phyloP scores from a whole-genome alignment of 2,888 invertebrate genomes.

The Phyto melanocephala region DNA sequence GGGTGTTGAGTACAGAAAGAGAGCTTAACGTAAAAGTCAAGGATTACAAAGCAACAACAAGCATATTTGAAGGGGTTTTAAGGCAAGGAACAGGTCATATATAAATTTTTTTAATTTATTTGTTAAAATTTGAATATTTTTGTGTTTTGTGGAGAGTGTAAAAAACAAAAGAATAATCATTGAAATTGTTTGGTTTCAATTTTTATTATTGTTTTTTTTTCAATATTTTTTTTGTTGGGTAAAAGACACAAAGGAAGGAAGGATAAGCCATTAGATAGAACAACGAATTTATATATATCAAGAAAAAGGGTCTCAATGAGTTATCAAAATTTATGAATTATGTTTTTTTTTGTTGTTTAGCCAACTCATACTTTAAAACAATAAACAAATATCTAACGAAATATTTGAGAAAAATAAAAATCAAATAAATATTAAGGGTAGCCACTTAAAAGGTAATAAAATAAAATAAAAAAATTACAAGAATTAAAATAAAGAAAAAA shows the following conservation, averaged over 20 bases:
- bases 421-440: constrained; percentile 10
- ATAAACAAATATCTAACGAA: constrained; percentile 25
- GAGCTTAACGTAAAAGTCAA: constrained; percentile 64
- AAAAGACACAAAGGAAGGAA: constrained; percentile 66
- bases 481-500: neutral
- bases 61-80: constrained; percentile 47
- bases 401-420: constrained; percentile 27
- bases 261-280: constrained; percentile 68
- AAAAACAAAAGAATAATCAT: constrained; percentile 67
- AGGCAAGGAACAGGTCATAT: constrained; percentile 55
- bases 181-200: constrained; percentile 48
- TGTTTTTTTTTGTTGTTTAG: neutral
- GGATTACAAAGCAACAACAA: constrained; percentile 58
- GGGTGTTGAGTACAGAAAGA: constrained; percentile 1
- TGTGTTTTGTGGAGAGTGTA: constrained; percentile 34
- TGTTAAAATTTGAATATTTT: constrained; percentile 46
- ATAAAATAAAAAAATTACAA: neutral
- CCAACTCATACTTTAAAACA: constrained; percentile 24
- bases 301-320: constrained; percentile 63
- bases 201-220: neutral
- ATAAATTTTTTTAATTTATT: constrained; percentile 56
- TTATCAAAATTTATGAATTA: constrained; percentile 50
- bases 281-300: constrained; percentile 38
- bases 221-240: too few relatives aligned
- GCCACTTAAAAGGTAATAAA: neutral